Evolutionary conservation across 2,797 vertebrate genomes (phyloP), one percentile per base, ranked within the genome.

Genomic region (Lagodon rhomboides): DNA sequence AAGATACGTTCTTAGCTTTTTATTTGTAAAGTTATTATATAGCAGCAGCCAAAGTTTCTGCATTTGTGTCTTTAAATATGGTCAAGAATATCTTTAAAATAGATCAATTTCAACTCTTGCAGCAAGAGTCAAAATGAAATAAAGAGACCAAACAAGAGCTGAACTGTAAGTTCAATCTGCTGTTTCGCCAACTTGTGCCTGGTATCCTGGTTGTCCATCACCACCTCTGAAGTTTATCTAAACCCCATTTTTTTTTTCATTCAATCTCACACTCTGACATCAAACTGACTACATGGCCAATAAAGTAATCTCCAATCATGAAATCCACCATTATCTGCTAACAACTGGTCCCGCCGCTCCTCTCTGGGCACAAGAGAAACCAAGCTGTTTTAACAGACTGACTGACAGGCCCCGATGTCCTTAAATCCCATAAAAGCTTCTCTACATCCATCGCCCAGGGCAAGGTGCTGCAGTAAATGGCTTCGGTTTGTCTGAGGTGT

Each of bases 401-500:
- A 89, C 80, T 85, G 91, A 91, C 90, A 82, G 76, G 81, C 70
- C 65, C 73, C 70, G 82, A 90, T 87, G 86, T 85, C 75, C 81
- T 86, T 85, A 92, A 89, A 90, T 91, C 84, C 84, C 80, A 81
- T 85, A 86, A 91, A 82, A 87, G 84, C 85, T 83, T 85, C 79
- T 75, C 78, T 77, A 85, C 84, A 83, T 83, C 88, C 80, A 85
- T 90, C 4, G 86, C 91, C 87, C 69, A 18, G 77, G 81, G 90
- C 88, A 86, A 77, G 78, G 38, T 62, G 76, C 79, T 72, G 83
- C 73, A 59, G 73, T 82, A 89, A 91, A 91, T 89, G 85, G 86
- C 85, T 87, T 86, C 83, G 68, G 87, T 88, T 90, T 87, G 85
- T 90, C 85, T 89, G 83, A 73, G 87, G 71, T 88, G 79, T 69